Conservation (phyloP, 2,797 vertebrate species). For the Pelodytes ibericus region DNA sequence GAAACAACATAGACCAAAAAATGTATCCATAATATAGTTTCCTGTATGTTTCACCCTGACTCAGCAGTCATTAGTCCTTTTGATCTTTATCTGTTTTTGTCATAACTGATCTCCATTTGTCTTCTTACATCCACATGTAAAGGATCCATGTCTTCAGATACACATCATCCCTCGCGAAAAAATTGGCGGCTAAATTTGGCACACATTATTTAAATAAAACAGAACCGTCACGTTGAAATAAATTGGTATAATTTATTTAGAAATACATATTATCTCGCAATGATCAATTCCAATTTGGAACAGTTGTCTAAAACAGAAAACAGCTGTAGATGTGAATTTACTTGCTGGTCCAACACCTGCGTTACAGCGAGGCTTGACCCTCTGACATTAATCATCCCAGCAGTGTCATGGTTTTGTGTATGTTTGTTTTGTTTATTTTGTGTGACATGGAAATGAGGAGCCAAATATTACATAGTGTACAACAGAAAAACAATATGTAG, state of each 20-base stretch:
- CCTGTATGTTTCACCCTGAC: too few relatives aligned
- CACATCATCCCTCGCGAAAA: background rate
- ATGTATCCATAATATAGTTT: too few relatives aligned
- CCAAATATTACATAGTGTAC: too few relatives aligned
- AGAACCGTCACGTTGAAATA: background rate
- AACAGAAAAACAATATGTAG: too few relatives aligned
- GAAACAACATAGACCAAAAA: too few relatives aligned
- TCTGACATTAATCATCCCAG: background rate
- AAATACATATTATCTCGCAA: background rate
- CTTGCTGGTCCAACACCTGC: background rate
- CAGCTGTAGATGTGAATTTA: background rate
- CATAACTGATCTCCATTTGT: too few relatives aligned
- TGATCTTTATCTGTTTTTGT: too few relatives aligned
- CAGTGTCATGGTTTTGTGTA: background rate
- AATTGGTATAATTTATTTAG: background rate
- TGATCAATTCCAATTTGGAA: slow-evolving; percentile 3
- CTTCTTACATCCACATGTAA: too few relatives aligned
- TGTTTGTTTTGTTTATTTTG: background rate
- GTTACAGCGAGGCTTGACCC: background rate
- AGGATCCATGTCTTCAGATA: background rate
- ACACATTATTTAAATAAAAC: background rate
- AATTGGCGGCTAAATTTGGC: background rate
- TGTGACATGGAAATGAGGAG: too few relatives aligned
- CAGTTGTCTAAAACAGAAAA: background rate
- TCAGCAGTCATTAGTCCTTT: too few relatives aligned